These are phyloP conservation scores for Scolopax rusticola DNA, from an alignment of 2,797 vertebrate genomes.

Conservation along the genomic window DNA sequence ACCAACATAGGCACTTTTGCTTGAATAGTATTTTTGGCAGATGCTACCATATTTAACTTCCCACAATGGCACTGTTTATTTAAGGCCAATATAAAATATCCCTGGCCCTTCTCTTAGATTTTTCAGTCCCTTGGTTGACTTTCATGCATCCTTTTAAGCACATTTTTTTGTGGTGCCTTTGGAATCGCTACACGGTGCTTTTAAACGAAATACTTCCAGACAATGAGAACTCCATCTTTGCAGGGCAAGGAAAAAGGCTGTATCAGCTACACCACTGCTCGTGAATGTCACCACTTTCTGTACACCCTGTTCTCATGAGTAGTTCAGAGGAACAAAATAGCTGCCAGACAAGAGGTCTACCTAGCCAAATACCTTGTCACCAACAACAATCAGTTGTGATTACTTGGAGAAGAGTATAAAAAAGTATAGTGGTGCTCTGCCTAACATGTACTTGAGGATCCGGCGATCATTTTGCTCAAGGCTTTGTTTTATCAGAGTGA, in stretches of 20 bases:
- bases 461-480: neutral
- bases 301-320: neutral
- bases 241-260: neutral
- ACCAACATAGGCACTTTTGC: constrained; percentile 44
- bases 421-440: neutral
- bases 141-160: constrained; percentile 59
- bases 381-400: neutral
- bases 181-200: neutral
- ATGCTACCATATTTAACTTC: constrained; percentile 66
- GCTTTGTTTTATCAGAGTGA: neutral
- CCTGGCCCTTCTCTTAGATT: constrained; percentile 46
- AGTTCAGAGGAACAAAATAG: neutral
- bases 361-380: neutral
- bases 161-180: constrained; percentile 47
- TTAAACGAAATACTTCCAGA: neutral
- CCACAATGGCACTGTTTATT: constrained; percentile 71
- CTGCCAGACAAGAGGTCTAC: neutral
- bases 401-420: neutral
- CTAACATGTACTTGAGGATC: neutral
- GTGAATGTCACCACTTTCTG: neutral
- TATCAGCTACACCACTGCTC: neutral
- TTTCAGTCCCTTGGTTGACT: constrained; percentile 30
- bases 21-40: constrained; percentile 60
- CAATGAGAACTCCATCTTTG: neutral
- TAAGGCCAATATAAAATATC: constrained; percentile 61